Evolutionary conservation across 2,797 vertebrate genomes (phyloP).

Genomic region (Scleropages formosus): DNA sequence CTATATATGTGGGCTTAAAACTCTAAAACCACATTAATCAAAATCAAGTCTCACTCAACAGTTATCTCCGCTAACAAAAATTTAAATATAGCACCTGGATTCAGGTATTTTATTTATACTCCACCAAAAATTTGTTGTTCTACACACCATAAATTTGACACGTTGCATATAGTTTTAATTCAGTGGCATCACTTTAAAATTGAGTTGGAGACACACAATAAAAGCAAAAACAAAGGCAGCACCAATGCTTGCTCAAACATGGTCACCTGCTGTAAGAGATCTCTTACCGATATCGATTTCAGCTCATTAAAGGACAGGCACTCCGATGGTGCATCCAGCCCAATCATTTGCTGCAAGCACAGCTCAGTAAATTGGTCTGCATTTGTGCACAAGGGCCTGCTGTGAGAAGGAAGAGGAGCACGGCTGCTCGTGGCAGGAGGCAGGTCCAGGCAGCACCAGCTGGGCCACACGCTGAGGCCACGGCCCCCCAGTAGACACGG

Average conservation of each 20-base stretch:
- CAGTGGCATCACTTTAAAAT: too few relatives aligned
- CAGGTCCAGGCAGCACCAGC: conserved; percentile 73
- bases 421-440: conserved; percentile 67
- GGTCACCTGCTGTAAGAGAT: conserved; percentile 48
- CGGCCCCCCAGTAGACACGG: conserved; percentile 74
- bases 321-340: conserved; percentile 58
- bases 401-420: conserved; percentile 71
- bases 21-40: too few relatives aligned
- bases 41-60: too few relatives aligned
- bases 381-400: conserved; percentile 65
- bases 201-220: too few relatives aligned
- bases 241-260: conserved; percentile 39
- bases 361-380: conserved; percentile 67
- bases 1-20: too few relatives aligned
- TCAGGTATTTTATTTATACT: too few relatives aligned
- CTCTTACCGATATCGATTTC: conserved; percentile 68
- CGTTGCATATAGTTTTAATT: too few relatives aligned
- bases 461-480: conserved; percentile 64
- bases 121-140: too few relatives aligned
- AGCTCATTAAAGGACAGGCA: conserved; percentile 69
- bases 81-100: too few relatives aligned
- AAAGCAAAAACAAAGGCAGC: background rate
- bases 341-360: conserved; percentile 59
- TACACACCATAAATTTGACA: too few relatives aligned
- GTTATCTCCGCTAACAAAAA: too few relatives aligned